phyloP scores from a whole-genome alignment of 1,140 invertebrate genomes.

The Telenomus remus region DNA sequence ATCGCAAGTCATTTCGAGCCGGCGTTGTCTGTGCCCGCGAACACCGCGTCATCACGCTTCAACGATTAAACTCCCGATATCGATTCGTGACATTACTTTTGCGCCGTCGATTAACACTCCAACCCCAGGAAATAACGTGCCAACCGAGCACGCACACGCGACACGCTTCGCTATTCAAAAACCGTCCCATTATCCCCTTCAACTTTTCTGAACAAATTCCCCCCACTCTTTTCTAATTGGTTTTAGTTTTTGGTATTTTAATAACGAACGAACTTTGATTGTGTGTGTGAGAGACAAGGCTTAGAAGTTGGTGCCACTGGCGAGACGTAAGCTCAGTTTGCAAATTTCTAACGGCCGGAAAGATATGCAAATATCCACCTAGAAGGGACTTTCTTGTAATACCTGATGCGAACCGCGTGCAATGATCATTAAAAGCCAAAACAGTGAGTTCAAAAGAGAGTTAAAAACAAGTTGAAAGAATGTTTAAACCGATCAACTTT shows the following conservation, averaged over 20 bases:
- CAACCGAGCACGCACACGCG: conserved; percentile 16
- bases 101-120: conserved; percentile 23
- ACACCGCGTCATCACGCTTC: conserved; percentile 1
- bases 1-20: conserved; percentile 19
- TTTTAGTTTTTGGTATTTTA: no score
- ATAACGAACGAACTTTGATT: conserved; percentile 36
- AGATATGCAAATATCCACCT: conserved; percentile 73
- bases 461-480: no score
- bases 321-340: conserved; percentile 56
- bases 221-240: not conserved
- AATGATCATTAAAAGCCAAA: conserved; percentile 74
- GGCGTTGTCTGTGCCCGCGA: conserved; percentile 11
- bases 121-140: conserved; percentile 43
- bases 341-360: conserved; percentile 70
- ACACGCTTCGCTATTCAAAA: not conserved
- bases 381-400: conserved; percentile 54
- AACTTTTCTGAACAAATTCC: conserved; percentile 1
- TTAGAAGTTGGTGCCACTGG: conserved; percentile 68
- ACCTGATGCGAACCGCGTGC: conserved; percentile 60
- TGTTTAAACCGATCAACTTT: no score
- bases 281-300: conserved; percentile 35
- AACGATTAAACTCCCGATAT: conserved; percentile 29
- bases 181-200: conserved; percentile 1
- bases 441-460: conserved; percentile 41
- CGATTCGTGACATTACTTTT: conserved; percentile 40